Base-by-base conservation (phyloP, 2,888 invertebrate genomes). In the Mactromeris polynyma region DNA sequence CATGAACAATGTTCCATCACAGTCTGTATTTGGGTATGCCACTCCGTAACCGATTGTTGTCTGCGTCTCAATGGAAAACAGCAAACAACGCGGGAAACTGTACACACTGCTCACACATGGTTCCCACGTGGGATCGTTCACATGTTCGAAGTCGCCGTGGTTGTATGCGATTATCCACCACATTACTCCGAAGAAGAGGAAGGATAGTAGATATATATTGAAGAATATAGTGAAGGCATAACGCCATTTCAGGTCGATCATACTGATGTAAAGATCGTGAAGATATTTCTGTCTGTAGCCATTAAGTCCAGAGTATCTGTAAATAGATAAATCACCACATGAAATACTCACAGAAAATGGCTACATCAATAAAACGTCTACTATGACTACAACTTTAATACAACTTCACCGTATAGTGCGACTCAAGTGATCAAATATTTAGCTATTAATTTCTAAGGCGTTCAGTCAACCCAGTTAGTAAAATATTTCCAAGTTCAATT, bases 21-120 rank as follows among this genome's bases (percentile, higher is more conserved):
- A 99, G 96, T 99, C 98, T 91, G 99, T 98, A 0, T 99, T 99
- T 0, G 99, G 98, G 79, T 98, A 98, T 87, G 98, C 98, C 84
- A 97, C 98, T 2, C 99, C 99, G 96, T 99, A 99, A 64, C 98
- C 99, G 93, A 99, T 99, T 11, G 99, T 99, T 97, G 99, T 99
- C 97, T 99, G 99, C 2, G 99, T 99, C 97, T 99, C 99, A 46
- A 99, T 98, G 92, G 99, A 99, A 97, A 99, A 99, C 51, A 99
- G 97, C 97, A 99, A 98, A 95, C 99, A 98, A 84, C 99, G 98
- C 85, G 98, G 98, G 96, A 99, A 99, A 85, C 98, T 98, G 95
- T 98, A 97, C 91, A 99, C 98, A 94, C 98, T 98, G 82, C 97
- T 97, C 90, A 97, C 95, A 91, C 97, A 97, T 4, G 97, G 96